phyloP scores from a whole-genome alignment of 2,888 invertebrate genomes.

The Crematogaster levior region DNA sequence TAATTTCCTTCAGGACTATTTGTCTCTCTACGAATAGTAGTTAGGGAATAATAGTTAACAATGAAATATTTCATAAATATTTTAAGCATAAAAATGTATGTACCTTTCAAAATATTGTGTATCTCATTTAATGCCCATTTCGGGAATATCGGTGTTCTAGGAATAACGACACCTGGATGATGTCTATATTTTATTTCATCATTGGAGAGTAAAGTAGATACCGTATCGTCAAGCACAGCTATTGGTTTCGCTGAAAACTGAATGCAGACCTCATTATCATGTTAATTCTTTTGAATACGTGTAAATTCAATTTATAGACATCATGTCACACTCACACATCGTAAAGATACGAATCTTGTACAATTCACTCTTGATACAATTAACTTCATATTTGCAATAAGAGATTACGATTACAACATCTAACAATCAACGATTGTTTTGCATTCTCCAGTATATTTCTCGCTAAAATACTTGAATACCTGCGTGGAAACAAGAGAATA shows the following conservation, averaged over 20 bases:
- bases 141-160: slow-evolving; percentile 88
- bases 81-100: slow-evolving; percentile 11
- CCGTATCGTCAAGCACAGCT: slow-evolving; percentile 86
- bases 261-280: background rate
- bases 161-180: slow-evolving; percentile 90
- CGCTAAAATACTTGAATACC: background rate
- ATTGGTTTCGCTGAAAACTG: slow-evolving; percentile 80
- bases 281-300: background rate
- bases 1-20: slow-evolving; percentile 85
- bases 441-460: background rate
- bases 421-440: background rate
- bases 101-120: slow-evolving; percentile 86
- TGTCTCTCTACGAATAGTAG: slow-evolving; percentile 47
- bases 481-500: background rate
- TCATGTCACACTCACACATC: slow-evolving; percentile 9
- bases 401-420: background rate
- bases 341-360: background rate
- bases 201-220: slow-evolving; percentile 86
- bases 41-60: slow-evolving; percentile 8
- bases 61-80: slow-evolving; percentile 5
- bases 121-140: slow-evolving; percentile 88
- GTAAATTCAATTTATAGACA: background rate
- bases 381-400: background rate
- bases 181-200: slow-evolving; percentile 88
- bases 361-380: background rate